A percentile compares a stretch with the other conserved stretches of the same genome.
Evolutionary conservation across 2,797 vertebrate genomes (phyloP).

Genomic region (Falco biarmicus): DNA sequence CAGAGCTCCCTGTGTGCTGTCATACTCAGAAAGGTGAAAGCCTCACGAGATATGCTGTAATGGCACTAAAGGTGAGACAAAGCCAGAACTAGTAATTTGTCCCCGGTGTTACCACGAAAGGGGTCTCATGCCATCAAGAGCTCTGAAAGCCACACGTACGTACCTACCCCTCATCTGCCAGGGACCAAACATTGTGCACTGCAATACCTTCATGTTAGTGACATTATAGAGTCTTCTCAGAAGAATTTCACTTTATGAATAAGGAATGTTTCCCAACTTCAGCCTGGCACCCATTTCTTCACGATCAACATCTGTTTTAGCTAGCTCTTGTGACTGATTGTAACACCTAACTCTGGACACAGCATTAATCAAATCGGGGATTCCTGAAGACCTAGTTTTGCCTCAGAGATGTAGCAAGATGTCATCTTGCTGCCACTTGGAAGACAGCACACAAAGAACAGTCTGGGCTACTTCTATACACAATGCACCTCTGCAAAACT

Average conservation of each 20-base stretch:
- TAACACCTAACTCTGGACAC: not conserved
- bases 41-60: not conserved
- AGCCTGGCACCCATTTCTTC: not conserved
- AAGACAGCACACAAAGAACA: not conserved
- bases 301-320: not conserved
- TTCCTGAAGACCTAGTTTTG: not conserved
- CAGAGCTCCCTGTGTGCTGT: not conserved
- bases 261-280: not conserved
- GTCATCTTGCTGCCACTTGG: not conserved
- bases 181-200: not conserved
- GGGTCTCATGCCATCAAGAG: not conserved
- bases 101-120: not conserved
- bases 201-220: not conserved
- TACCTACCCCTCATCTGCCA: rapidly evolving
- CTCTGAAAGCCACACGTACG: not conserved
- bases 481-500: not conserved
- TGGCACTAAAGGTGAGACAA: not conserved
- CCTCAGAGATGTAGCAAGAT: not conserved
- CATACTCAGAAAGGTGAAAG: not conserved
- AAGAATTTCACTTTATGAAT: not conserved
- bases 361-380: not conserved
- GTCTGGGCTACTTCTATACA: not conserved
- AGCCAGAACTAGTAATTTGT: not conserved
- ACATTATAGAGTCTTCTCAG: not conserved
- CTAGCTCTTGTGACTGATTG: not conserved